These are phyloP conservation scores for Simalia tracyae DNA, from an alignment of 2,797 vertebrate species.

Conservation along the genomic window DNA sequence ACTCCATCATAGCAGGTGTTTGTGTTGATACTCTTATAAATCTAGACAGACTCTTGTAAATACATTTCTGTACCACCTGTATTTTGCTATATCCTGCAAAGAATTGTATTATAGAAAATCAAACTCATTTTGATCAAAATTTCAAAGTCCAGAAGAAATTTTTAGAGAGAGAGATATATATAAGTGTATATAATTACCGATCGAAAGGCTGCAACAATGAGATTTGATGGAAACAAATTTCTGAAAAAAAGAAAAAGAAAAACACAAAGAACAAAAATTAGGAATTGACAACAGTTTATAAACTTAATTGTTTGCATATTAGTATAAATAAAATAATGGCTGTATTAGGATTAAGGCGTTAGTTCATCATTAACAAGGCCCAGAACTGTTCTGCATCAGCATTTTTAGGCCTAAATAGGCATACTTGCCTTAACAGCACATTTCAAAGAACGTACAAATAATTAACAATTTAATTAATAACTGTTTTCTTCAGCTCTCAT, in stretches of 20 bases:
- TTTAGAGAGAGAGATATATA: background rate
- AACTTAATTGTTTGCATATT: background rate
- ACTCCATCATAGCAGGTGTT: no score
- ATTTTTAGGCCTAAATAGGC: background rate
- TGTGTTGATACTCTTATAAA: background rate
- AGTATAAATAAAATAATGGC: background rate
- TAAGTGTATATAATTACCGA: constrained; percentile 80
- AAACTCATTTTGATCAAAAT: background rate
- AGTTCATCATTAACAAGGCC: background rate
- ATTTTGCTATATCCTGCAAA: background rate
- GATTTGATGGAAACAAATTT: constrained; percentile 95
- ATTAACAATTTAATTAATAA: background rate
- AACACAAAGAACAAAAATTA: constrained; percentile 27
- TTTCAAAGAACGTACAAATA: background rate
- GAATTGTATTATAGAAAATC: background rate
- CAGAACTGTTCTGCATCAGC: background rate
- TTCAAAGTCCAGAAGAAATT: background rate
- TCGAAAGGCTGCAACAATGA: constrained; percentile 90
- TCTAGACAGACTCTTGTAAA: background rate
- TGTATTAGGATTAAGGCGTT: constrained; percentile 22
- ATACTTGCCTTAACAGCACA: background rate
- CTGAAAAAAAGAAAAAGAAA: constrained; percentile 72
- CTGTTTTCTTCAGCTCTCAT: background rate
- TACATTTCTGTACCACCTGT: background rate
- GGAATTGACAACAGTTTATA: background rate